Conservation (phyloP, 2,797 vertebrate genomes). For the Sternarchorhynchus goeldii region DNA sequence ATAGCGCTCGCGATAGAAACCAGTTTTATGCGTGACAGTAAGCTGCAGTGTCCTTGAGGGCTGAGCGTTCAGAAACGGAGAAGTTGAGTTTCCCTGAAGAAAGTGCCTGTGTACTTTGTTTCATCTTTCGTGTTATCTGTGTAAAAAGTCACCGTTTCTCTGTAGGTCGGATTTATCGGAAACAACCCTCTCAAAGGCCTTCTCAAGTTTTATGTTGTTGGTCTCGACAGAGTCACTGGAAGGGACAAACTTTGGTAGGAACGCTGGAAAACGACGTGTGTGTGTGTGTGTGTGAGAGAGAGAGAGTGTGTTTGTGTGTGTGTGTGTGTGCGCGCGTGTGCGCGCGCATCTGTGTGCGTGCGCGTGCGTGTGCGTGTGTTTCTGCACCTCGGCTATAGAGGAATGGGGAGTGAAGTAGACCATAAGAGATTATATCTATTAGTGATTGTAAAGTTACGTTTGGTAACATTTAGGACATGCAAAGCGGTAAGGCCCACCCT, state of each 20-base stretch:
- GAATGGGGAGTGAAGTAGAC: too few species aligned
- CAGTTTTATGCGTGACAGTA: constrained; percentile 63
- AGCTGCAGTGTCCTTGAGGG: constrained; percentile 81
- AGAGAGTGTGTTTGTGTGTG: constrained; percentile 52
- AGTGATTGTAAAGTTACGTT: too few species aligned
- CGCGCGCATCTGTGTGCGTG: background rate
- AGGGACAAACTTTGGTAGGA: constrained; percentile 63
- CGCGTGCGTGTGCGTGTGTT: constrained; percentile 28
- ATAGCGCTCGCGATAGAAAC: constrained; percentile 58
- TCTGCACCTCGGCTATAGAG: too few species aligned
- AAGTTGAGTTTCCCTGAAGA: constrained; percentile 62
- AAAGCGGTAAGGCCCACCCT: too few species aligned
- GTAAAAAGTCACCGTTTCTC: too few species aligned
- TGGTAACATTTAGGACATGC: too few species aligned
- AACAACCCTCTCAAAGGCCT: background rate
- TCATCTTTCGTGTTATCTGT: constrained; percentile 4
- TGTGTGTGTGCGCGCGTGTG: constrained; percentile 7
- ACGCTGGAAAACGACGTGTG: constrained; percentile 56
- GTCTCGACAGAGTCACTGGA: constrained; percentile 56
- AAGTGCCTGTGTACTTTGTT: constrained; percentile 33
- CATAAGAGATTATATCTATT: too few species aligned
- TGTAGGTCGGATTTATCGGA: too few species aligned
- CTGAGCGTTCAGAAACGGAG: constrained; percentile 60
- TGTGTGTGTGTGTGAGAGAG: constrained; percentile 54
- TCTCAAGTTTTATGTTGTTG: constrained; percentile 52